Base-by-base conservation (phyloP, 2,797 vertebrate genomes). In the Bothrops alternatus region DNA sequence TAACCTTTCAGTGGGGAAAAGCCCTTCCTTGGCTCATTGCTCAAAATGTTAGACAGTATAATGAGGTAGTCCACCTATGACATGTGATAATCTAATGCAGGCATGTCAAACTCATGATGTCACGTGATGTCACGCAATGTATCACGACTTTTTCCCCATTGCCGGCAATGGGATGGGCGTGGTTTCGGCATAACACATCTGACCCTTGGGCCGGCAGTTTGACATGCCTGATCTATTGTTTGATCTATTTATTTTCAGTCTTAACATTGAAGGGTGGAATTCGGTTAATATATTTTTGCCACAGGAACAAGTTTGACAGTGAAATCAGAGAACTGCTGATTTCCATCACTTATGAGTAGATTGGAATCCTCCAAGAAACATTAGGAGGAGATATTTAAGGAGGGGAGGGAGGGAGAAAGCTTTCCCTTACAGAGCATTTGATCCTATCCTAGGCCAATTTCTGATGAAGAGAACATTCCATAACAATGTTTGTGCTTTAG, bases 1-100 rank as follows among this genome's bases (percentile, higher is more conserved):
- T 89, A 94, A 95, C 92, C 92, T 96, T 96, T 94, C 91, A 92
- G n/a, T 32, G 91, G 89, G 47, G 86, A 93, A 58, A 93, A 92
- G 93, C 61, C 90, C 82, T 85, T 95, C 93, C 53, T 91, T 94
- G 95, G 91, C 93, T 96, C 91, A 69, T 0, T 90, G 89, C 94
- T 95, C 93, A 93, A 88, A 95, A 42, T 94, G 82, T 95, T 94
- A 92, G 85, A 37, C 87, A 60, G 47, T 42, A 89, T 91, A 92
- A 93, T 94, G 95, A 95, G 86, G 47, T 95, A 92, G 95, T 93
- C 90, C 85, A 13, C 92, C 91, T 73, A 92, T 88, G 94, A 60
- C 93, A 60, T 50, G 42, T 89, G 92, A 93, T 87, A 16, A 32
- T 63, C 69, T 91, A 93, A 87, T 85, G 61, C 47, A 50, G 47